Conservation (phyloP, 2,888 invertebrate genomes). For the Amphimallon solstitiale region DNA sequence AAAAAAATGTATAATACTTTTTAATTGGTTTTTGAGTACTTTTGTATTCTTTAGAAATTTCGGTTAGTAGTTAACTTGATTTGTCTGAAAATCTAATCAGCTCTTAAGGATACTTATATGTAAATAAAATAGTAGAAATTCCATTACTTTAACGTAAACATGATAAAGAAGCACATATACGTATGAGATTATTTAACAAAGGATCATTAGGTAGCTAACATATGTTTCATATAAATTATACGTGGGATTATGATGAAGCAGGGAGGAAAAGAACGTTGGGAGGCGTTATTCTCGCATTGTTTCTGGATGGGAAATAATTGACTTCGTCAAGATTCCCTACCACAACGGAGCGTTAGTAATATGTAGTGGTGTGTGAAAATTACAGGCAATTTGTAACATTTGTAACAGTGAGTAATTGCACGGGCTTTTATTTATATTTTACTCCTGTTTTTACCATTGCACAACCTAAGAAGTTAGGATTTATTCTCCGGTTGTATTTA, state of each 20-base stretch:
- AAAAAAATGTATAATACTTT: too few species aligned
- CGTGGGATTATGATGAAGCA: constrained; percentile 16
- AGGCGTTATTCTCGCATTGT: constrained; percentile 31
- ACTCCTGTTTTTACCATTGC: not conserved
- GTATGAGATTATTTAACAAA: constrained; percentile 15
- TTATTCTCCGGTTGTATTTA: too few species aligned
- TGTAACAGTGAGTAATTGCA: constrained; percentile 17
- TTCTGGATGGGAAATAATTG: constrained; percentile 33
- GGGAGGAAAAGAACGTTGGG: constrained; percentile 1
- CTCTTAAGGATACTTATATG: too few species aligned
- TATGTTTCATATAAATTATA: constrained; percentile 25
- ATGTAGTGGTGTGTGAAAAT: constrained; percentile 24
- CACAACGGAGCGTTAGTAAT: constrained; percentile 8
- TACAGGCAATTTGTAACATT: constrained; percentile 33
- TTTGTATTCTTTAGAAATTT: too few species aligned
- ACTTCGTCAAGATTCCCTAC: constrained; percentile 24
- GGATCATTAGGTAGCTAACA: constrained; percentile 25
- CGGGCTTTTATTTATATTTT: constrained; percentile 12
- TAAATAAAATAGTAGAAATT: not conserved
- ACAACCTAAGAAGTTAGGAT: too few species aligned
- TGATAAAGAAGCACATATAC: not conserved
- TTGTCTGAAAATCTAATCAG: too few species aligned
- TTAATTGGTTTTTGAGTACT: too few species aligned
- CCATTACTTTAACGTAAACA: not conserved
- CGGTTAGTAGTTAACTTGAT: too few species aligned